These are phyloP conservation scores for Morone saxatilis DNA, from an alignment of 2,113 vertebrate species.

Conservation along the genomic window DNA sequence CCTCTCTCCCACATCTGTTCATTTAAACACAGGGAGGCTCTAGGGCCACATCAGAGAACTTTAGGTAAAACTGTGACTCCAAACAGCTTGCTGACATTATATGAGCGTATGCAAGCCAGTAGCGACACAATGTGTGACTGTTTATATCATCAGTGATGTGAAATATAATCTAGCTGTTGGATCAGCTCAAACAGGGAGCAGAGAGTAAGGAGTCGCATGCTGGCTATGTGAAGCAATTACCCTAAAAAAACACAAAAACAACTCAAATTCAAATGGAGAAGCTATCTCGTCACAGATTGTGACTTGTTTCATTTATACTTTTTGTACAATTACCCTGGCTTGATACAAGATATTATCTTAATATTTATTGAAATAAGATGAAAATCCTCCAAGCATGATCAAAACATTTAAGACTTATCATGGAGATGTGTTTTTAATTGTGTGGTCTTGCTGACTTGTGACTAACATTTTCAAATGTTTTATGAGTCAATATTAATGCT, in stretches of 20 bases:
- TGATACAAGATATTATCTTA: neutral
- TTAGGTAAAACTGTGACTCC: conserved; percentile 4
- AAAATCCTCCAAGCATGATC: neutral
- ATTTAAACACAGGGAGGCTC: neutral
- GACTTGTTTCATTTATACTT: neutral
- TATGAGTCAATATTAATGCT: neutral
- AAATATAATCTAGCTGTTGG: conserved; percentile 1
- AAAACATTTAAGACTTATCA: conserved; percentile 7
- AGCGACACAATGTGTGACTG: conserved; percentile 1
- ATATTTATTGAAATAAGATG: neutral
- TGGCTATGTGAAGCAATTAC: neutral
- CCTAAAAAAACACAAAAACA: neutral
- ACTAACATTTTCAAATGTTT: neutral
- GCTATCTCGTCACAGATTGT: neutral
- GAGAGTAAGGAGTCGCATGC: no score
- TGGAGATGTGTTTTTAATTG: neutral
- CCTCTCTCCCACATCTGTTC: conserved; percentile 38
- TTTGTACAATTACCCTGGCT: neutral
- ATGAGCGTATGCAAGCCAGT: neutral
- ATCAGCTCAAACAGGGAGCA: neutral
- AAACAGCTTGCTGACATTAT: conserved; percentile 29
- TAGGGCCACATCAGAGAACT: conserved; percentile 16
- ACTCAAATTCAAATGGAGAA: neutral
- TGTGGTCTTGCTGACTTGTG: neutral
- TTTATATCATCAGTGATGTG: conserved; percentile 18